Evolutionary conservation across 2,888 invertebrate species (phyloP).

Genomic region (Torymus texanus): DNA sequence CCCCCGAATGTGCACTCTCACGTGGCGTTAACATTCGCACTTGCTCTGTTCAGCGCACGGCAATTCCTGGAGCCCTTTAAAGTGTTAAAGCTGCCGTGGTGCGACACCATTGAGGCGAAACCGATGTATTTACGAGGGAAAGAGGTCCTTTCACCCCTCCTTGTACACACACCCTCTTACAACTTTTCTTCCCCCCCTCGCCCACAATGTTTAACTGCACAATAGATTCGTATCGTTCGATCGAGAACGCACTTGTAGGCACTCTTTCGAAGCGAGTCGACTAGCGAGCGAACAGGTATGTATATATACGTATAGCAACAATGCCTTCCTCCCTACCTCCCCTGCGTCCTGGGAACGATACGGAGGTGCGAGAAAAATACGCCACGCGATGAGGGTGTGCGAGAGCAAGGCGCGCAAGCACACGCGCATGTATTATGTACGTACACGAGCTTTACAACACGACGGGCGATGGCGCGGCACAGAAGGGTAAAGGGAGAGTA

Average conservation of each 20-base stretch:
- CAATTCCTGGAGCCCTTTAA: conserved; percentile 42
- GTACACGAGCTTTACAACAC: conserved; percentile 10
- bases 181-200: not conserved
- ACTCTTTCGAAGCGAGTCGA: conserved; percentile 5
- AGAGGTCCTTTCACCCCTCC: conserved; percentile 10
- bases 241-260: conserved; percentile 45
- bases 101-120: conserved; percentile 21
- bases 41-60: not conserved
- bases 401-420: too few relatives aligned
- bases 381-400: too few relatives aligned
- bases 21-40: conserved; percentile 13
- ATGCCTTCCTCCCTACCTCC: conserved; percentile 40
- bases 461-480: conserved; percentile 38
- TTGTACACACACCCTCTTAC: not conserved
- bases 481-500: conserved; percentile 64
- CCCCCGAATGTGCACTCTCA: not conserved
- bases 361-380: too few relatives aligned
- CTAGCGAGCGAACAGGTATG: conserved; percentile 36
- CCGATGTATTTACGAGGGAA: conserved; percentile 36
- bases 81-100: conserved; percentile 18
- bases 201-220: conserved; percentile 36
- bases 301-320: conserved; percentile 16
- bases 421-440: too few relatives aligned
- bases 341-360: conserved; percentile 36
- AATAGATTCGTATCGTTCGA: conserved; percentile 50